phyloP scores from a whole-genome alignment of 92 coral and sea anemone species.

The Palythoa heliodiscus region DNA sequence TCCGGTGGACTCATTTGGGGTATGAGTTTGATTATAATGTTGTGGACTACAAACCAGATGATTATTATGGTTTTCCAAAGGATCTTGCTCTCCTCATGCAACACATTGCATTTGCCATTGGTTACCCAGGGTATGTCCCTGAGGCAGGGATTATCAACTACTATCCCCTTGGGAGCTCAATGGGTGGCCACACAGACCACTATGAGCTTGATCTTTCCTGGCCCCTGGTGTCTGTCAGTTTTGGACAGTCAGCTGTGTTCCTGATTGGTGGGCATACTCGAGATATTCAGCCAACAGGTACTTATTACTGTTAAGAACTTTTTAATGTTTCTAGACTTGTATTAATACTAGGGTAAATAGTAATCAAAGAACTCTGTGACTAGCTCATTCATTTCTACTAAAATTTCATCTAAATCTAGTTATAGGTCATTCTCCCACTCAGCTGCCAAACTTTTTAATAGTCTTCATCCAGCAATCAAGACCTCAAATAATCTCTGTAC shows the following conservation, averaged over 20 bases:
- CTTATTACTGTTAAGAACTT: not conserved
- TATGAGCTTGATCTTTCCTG: slow-evolving; percentile 94
- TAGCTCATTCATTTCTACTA: no score
- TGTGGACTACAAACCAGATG: slow-evolving; percentile 84
- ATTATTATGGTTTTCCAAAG: slow-evolving; percentile 85
- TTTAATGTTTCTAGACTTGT: not conserved
- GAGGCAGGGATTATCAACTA: slow-evolving; percentile 97
- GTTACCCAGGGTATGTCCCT: slow-evolving; percentile 90
- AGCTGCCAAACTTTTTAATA: no score
- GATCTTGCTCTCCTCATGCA: slow-evolving; percentile 79
- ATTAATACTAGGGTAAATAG: no score
- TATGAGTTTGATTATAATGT: slow-evolving; percentile 96
- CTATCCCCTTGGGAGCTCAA: slow-evolving; percentile 91
- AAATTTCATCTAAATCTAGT: no score
- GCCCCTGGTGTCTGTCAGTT: slow-evolving; percentile 94
- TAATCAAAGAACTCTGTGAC: no score
- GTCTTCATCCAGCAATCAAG: no score
- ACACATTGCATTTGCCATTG: slow-evolving; percentile 85
- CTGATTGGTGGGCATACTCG: slow-evolving; percentile 93
- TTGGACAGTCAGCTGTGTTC: slow-evolving; percentile 98
- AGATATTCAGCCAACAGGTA: slow-evolving; percentile 91
- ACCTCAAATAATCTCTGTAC: no score
- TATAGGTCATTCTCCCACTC: no score
- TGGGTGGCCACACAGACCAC: slow-evolving; percentile 99
- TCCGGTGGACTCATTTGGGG: slow-evolving; percentile 96